phyloP scores from a whole-genome alignment of 2,888 invertebrate genomes.

The Hetaerina titia region DNA sequence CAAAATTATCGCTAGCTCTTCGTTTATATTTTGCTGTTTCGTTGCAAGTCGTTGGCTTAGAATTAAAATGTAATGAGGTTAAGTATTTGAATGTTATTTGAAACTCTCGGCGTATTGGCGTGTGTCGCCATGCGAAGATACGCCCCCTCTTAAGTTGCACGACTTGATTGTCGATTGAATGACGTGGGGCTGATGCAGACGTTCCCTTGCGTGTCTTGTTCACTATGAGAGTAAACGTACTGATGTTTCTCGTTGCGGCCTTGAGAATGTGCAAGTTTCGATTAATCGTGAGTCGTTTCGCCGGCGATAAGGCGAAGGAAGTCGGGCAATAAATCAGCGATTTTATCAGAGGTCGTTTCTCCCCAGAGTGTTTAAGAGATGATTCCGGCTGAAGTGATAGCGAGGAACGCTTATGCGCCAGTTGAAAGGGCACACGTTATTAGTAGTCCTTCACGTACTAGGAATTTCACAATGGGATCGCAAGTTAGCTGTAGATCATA shows the following conservation, averaged over 20 bases:
- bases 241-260: neutral
- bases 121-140: too few species aligned
- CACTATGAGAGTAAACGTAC: neutral
- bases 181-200: neutral
- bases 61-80: too few species aligned
- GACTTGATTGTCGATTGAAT: too few species aligned
- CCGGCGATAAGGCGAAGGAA: neutral
- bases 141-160: too few species aligned
- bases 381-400: neutral
- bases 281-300: neutral
- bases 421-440: neutral
- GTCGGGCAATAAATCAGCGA: neutral
- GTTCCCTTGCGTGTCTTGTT: neutral
- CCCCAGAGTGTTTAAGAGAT: neutral
- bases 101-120: too few species aligned
- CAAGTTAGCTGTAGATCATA: too few species aligned
- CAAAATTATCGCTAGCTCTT: too few species aligned
- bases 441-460: too few species aligned
- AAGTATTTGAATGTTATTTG: too few species aligned
- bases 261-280: neutral
- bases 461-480: too few species aligned
- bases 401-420: neutral
- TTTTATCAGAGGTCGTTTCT: neutral
- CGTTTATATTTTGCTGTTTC: too few species aligned
- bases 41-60: too few species aligned